Conservation (phyloP, 1,140 invertebrate genomes). For the Drosophila hydei region DNA sequence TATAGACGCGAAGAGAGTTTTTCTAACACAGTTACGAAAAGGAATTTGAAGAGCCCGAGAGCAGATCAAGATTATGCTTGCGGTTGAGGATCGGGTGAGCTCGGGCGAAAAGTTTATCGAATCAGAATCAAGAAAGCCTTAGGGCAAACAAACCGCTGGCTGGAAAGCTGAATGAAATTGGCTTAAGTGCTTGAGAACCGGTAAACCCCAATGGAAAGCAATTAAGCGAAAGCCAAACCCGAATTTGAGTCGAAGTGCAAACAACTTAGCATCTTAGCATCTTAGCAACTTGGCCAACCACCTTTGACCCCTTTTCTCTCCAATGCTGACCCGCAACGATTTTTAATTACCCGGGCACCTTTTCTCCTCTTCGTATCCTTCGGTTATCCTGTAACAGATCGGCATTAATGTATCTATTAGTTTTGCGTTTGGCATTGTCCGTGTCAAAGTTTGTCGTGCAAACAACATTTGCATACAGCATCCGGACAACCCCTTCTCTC, state of each 20-base stretch:
- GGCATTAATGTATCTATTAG: conserved; percentile 75
- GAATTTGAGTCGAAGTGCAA: background rate
- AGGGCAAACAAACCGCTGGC: conserved; percentile 41
- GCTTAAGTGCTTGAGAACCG: conserved; percentile 58
- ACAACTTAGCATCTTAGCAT: conserved; percentile 17
- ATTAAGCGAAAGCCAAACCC: conserved; percentile 17
- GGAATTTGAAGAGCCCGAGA: too few relatives aligned
- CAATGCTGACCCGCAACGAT: conserved; percentile 57
- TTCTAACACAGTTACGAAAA: too few relatives aligned
- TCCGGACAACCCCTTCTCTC: conserved; percentile 40
- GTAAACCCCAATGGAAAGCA: conserved; percentile 41
- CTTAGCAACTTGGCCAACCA: conserved; percentile 40
- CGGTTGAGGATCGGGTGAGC: background rate
- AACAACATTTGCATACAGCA: conserved; percentile 72
- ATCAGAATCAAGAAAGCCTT: conserved; percentile 30
- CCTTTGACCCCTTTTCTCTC: conserved; percentile 39
- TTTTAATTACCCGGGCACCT: conserved; percentile 56
- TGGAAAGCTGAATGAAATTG: conserved; percentile 50
- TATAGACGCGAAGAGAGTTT: too few relatives aligned
- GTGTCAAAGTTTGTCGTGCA: conserved; percentile 70
- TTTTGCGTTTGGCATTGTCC: conserved; percentile 64
- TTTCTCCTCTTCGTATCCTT: conserved; percentile 5
- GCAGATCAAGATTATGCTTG: background rate
- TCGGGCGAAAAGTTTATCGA: conserved; percentile 22
- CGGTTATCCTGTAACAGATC: conserved; percentile 43